These are phyloP conservation scores for Pachycephus smyrnensis DNA, from an alignment of 2,888 invertebrate genomes.

Conservation along the genomic window DNA sequence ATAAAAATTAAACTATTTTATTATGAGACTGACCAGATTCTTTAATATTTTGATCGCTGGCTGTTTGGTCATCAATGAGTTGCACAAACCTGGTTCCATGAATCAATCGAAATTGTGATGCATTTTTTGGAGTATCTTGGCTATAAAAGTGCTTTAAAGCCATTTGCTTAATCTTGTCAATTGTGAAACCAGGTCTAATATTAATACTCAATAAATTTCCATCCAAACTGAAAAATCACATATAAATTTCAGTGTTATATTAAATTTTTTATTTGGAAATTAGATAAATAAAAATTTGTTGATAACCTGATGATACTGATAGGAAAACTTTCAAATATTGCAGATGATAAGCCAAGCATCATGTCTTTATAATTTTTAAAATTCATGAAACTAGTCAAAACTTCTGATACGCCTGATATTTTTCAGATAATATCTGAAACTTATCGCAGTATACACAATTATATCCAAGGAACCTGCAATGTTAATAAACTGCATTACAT, in stretches of 20 bases:
- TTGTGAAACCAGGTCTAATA: constrained; percentile 51
- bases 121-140: constrained; percentile 39
- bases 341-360: neutral
- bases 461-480: too few relatives aligned
- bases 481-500: too few relatives aligned
- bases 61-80: constrained; percentile 48
- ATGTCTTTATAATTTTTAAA: neutral
- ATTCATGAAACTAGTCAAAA: neutral
- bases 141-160: constrained; percentile 59
- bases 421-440: neutral
- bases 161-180: constrained; percentile 54
- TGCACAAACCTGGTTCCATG: constrained; percentile 47
- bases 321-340: constrained; percentile 43
- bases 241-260: neutral
- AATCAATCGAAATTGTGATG: constrained; percentile 52
- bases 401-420: neutral
- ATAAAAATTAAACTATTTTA: neutral
- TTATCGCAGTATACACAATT: neutral
- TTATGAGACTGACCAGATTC: constrained; percentile 45
- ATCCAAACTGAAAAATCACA: constrained; percentile 45
- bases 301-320: constrained; percentile 57
- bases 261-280: neutral
- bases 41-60: constrained; percentile 51
- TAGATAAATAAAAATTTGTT: neutral
- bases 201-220: constrained; percentile 48